Evolutionary conservation across 2,888 invertebrate genomes (phyloP).

Genomic region (Craniophora ligustri): DNA sequence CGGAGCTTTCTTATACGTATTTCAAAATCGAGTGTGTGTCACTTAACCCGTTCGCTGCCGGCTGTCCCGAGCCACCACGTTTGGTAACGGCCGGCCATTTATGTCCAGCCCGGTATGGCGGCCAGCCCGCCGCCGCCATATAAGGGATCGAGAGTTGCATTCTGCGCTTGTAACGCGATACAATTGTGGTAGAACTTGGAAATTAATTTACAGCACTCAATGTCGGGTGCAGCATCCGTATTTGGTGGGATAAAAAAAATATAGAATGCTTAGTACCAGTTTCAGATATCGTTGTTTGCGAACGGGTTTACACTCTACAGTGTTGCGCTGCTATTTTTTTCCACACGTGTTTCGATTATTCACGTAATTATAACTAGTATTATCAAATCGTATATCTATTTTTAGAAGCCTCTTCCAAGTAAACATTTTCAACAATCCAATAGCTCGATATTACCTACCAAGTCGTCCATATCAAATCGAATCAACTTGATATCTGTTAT

Average conservation of each 20-base stretch:
- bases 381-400: background rate
- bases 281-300: constrained; percentile 14
- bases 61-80: constrained; percentile 67
- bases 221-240: constrained; percentile 46
- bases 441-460: constrained; percentile 10
- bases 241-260: constrained; percentile 46
- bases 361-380: constrained; percentile 7
- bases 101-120: constrained; percentile 68
- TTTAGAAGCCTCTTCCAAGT: constrained; percentile 14
- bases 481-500: constrained; percentile 42
- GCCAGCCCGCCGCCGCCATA: constrained; percentile 58
- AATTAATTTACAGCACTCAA: constrained; percentile 60
- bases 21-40: constrained; percentile 69
- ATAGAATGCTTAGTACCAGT: constrained; percentile 27
- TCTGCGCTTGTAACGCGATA: constrained; percentile 65
- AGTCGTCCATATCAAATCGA: constrained; percentile 35
- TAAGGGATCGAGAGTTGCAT: constrained; percentile 64
- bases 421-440: constrained; percentile 29
- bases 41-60: constrained; percentile 69
- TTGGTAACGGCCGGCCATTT: constrained; percentile 72
- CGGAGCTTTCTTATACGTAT: constrained; percentile 63
- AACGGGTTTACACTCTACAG: constrained; percentile 24
- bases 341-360: constrained; percentile 1
- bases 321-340: constrained; percentile 11
- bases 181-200: constrained; percentile 72